phyloP scores from a whole-genome alignment of 2,888 invertebrate genomes.

The Athalia rosae region DNA sequence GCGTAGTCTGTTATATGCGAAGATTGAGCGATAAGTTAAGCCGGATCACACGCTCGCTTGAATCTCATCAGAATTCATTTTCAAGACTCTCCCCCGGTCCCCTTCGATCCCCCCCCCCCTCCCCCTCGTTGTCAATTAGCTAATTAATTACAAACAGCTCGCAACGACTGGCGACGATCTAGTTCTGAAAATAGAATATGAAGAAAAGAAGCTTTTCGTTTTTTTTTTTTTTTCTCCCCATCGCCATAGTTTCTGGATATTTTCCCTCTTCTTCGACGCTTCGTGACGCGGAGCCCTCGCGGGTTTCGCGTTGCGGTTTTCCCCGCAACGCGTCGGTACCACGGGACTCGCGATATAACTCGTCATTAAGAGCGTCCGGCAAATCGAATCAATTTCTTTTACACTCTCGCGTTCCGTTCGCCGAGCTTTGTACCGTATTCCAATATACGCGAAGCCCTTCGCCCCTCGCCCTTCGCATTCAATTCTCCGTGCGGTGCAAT shows the following conservation, averaged over 20 bases:
- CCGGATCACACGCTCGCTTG: conserved; percentile 43
- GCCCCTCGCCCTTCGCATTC: neutral
- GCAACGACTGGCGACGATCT: neutral
- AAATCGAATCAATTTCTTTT: conserved; percentile 31
- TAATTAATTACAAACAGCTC: conserved; percentile 15
- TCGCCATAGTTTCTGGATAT: too few relatives aligned
- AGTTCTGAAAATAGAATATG: too few relatives aligned
- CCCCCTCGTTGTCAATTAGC: conserved; percentile 25
- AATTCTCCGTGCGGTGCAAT: neutral
- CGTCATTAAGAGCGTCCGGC: conserved; percentile 31
- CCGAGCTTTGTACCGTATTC: too few relatives aligned
- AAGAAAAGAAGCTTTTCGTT: too few relatives aligned
- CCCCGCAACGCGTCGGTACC: neutral
- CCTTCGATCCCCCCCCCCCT: neutral
- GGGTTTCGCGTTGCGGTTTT: neutral
- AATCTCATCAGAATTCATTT: conserved; percentile 26
- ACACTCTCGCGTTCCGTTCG: neutral
- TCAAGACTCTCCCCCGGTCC: neutral
- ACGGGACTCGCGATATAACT: neutral
- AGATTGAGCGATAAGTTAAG: conserved; percentile 32
- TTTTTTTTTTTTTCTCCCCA: too few relatives aligned
- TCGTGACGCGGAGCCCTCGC: too few relatives aligned
- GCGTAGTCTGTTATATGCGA: neutral
- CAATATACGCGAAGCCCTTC: too few relatives aligned
- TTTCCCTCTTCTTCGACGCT: too few relatives aligned